These are phyloP conservation scores for Polymixis lichenea DNA, from an alignment of 2,888 invertebrate species.

Conservation along the genomic window DNA sequence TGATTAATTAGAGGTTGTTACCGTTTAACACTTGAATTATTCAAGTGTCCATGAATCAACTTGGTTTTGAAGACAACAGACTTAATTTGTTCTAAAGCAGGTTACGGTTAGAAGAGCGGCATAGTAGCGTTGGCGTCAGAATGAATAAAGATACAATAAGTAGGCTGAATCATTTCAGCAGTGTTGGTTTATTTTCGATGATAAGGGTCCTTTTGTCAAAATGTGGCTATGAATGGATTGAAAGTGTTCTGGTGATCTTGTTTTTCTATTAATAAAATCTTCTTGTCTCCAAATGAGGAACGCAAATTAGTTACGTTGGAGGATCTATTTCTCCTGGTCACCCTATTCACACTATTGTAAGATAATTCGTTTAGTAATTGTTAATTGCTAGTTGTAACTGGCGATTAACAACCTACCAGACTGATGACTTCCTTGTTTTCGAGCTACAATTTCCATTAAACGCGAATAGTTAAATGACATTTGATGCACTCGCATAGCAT, in stretches of 20 bases:
- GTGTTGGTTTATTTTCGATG: background rate
- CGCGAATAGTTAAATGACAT: conserved; percentile 28
- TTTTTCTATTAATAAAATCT: background rate
- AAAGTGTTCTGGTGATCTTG: background rate
- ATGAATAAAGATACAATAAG: background rate
- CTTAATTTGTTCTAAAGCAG: background rate
- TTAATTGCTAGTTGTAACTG: conserved; percentile 53
- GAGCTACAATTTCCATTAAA: conserved; percentile 33
- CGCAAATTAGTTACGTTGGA: background rate
- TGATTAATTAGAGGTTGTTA: conserved; percentile 57
- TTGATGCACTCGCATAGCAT: conserved; percentile 10
- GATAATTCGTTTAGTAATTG: conserved; percentile 54
- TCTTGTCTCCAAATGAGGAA: background rate
- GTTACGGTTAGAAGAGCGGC: background rate
- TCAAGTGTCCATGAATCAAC: conserved; percentile 45
- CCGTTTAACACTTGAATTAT: conserved; percentile 58
- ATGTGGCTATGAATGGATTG: background rate
- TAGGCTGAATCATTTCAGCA: background rate
- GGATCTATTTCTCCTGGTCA: conserved; percentile 30
- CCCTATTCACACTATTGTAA: conserved; percentile 51
- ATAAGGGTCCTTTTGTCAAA: background rate
- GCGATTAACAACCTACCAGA: background rate
- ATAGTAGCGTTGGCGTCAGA: background rate
- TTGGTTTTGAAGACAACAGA: background rate
- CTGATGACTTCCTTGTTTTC: conserved; percentile 27